These are phyloP conservation scores for Drosophila trapezifrons DNA, from an alignment of 1,140 invertebrate species.

Conservation along the genomic window DNA sequence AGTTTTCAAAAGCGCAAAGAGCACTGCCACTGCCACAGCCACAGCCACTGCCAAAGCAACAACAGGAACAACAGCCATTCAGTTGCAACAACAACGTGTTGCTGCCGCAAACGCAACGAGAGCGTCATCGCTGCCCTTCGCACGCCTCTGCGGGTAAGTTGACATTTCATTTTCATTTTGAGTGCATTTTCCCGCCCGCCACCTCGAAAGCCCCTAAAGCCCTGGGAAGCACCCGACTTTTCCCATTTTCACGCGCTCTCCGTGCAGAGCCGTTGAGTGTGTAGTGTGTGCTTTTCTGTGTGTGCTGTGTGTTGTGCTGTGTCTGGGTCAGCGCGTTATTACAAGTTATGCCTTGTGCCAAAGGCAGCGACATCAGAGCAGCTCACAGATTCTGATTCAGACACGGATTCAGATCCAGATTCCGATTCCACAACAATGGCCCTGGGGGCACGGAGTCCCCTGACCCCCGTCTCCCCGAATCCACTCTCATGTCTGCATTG, in stretches of 20 bases:
- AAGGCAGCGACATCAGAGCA: conserved; percentile 1
- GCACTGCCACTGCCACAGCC: conserved; percentile 14
- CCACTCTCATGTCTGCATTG: no score
- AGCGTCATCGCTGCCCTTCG: conserved; percentile 55
- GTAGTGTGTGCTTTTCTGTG: conserved; percentile 9
- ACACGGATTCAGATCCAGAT: conserved; percentile 25
- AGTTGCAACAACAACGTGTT: conserved; percentile 46
- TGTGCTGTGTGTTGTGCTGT: conserved; percentile 11
- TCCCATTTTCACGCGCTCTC: neutral
- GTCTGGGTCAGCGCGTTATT: conserved; percentile 70
- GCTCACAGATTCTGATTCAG: conserved; percentile 19
- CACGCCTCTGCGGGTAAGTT: conserved; percentile 71
- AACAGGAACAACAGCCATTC: neutral
- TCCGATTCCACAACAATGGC: conserved; percentile 34
- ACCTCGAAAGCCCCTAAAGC: conserved; percentile 22
- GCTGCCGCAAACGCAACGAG: conserved; percentile 41
- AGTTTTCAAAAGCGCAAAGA: conserved; percentile 20
- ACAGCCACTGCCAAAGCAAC: neutral
- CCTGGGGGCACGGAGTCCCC: neutral
- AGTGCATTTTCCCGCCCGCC: conserved; percentile 45
- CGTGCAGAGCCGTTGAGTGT: neutral
- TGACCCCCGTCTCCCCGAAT: neutral
- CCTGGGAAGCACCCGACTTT: conserved; percentile 24
- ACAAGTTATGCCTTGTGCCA: conserved; percentile 67
- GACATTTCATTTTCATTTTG: conserved; percentile 72